Conservation (phyloP, 92 coral and sea anemone genomes). For the Blastomussa wellsi region DNA sequence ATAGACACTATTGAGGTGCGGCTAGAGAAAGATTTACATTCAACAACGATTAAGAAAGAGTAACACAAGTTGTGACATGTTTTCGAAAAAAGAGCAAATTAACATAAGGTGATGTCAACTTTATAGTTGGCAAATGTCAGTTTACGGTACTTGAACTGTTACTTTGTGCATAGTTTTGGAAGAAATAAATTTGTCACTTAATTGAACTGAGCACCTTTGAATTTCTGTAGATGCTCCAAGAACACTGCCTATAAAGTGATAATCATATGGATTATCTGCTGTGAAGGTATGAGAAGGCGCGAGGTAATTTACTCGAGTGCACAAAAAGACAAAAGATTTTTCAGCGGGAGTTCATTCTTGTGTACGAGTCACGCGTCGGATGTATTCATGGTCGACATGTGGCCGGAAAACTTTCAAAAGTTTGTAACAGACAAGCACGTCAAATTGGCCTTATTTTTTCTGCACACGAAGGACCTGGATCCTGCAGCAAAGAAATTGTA, state of each 20-base stretch:
- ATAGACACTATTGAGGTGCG: not conserved
- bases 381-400: not conserved
- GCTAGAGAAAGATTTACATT: not conserved
- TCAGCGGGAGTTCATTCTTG: slow-evolving; percentile 35
- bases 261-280: not conserved
- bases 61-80: not conserved
- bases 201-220: not conserved
- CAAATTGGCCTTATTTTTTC: not conserved
- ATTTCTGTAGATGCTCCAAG: not conserved
- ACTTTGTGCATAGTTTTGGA: not conserved
- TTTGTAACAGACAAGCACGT: not conserved
- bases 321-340: not conserved
- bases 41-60: not conserved
- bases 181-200: not conserved
- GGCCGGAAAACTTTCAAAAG: not conserved
- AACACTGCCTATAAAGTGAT: not conserved
- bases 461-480: not conserved
- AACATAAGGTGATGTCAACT: not conserved
- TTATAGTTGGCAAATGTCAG: not conserved
- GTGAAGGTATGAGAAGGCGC: not conserved
- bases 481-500: not conserved
- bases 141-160: not conserved
- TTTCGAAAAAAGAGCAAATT: not conserved
- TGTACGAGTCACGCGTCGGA: not conserved
- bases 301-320: not conserved